Conservation (phyloP, 2,113 vertebrate genomes). For the Corythornis madagascariensis region DNA sequence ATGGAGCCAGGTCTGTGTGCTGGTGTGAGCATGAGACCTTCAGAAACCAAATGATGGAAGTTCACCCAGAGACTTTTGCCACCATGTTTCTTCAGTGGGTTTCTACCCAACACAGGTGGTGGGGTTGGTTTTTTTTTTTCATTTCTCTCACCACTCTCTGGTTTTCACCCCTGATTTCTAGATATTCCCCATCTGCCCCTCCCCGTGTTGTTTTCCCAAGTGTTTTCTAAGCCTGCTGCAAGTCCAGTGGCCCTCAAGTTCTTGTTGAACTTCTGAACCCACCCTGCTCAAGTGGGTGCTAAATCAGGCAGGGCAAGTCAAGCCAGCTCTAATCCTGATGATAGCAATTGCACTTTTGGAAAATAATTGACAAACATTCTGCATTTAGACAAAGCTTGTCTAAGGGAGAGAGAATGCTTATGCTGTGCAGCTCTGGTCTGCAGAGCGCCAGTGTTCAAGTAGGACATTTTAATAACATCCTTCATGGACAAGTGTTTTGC, state of each 20-base stretch:
- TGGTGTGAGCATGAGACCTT: not conserved
- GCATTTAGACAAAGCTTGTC: constrained; percentile 40
- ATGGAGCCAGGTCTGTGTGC: not conserved
- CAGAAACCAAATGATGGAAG: not conserved
- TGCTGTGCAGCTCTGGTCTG: not conserved
- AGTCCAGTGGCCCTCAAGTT: constrained; percentile 1
- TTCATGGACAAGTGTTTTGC: constrained; percentile 54
- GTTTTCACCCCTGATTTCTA: not conserved
- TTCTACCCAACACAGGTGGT: not conserved
- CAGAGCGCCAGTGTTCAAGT: constrained; percentile 25
- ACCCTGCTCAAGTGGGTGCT: constrained; percentile 22
- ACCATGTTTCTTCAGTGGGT: not conserved
- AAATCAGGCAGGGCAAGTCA: constrained; percentile 45
- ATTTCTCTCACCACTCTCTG: not conserved
- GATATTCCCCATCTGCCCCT: not conserved
- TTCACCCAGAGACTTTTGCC: not conserved
- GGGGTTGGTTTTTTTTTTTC: not conserved
- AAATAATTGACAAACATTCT: constrained; percentile 67
- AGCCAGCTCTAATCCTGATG: constrained; percentile 55
- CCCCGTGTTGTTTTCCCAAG: not conserved
- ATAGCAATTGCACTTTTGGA: constrained; percentile 64
- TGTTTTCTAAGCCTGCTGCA: not conserved
- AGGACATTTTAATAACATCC: constrained; percentile 68
- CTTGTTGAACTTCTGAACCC: constrained; percentile 37
- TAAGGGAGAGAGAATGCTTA: not conserved